Conservation (phyloP, 1,140 invertebrate genomes). For the Littorina saxatilis region DNA sequence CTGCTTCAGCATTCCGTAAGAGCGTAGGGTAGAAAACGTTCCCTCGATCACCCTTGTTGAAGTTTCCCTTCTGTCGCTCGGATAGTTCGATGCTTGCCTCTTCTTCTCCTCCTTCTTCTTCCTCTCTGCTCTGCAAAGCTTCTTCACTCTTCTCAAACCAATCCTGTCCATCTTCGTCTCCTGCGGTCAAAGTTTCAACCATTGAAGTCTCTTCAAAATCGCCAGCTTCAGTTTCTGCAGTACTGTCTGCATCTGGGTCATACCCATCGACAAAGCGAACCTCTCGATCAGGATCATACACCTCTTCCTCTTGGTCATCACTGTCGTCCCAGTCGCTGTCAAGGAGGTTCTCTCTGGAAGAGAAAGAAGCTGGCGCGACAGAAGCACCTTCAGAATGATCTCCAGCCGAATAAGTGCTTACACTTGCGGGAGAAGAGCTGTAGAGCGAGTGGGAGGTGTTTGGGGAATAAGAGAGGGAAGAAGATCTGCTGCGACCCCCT, state of each 20-base stretch:
- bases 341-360: background rate
- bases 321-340: background rate
- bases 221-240: no score
- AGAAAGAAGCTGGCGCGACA: no score
- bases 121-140: constrained; percentile 11
- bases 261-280: background rate
- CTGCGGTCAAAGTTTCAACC: background rate
- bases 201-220: background rate
- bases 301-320: background rate
- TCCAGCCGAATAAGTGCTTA: background rate
- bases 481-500: no score
- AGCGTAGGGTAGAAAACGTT: background rate
- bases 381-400: background rate
- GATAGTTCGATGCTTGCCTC: background rate
- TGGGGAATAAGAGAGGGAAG: no score
- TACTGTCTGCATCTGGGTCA: background rate
- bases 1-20: no score
- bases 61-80: background rate
- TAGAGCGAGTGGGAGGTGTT: no score
- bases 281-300: background rate
- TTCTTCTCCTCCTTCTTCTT: background rate
- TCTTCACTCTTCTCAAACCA: constrained; percentile 32
- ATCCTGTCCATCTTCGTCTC: background rate
- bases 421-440: background rate
- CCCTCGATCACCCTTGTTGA: background rate